Conservation (phyloP, 2,888 invertebrate genomes). For the Scaptomyza tumidula region DNA sequence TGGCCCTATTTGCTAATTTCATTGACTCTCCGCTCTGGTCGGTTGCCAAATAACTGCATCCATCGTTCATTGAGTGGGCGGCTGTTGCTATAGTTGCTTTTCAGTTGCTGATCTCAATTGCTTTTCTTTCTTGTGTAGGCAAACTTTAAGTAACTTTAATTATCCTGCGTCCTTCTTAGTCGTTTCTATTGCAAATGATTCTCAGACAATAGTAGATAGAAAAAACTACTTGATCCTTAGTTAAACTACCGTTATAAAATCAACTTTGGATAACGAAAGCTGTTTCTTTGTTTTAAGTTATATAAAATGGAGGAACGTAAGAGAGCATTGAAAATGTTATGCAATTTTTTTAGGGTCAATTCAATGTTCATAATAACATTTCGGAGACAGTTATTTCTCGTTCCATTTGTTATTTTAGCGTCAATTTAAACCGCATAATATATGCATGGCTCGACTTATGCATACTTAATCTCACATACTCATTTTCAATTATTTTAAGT, state of each 20-base stretch:
- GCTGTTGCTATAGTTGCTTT: constrained; percentile 39
- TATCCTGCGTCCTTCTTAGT: constrained; percentile 34
- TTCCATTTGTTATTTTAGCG: not conserved
- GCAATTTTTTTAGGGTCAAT: not conserved
- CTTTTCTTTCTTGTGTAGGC: not conserved
- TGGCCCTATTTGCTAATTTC: constrained; percentile 69
- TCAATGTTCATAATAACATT: not conserved
- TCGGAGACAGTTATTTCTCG: not conserved
- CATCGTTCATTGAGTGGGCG: constrained; percentile 54
- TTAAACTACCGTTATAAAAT: too few species aligned
- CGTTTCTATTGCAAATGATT: constrained; percentile 11
- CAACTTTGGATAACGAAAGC: not conserved
- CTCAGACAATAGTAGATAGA: not conserved
- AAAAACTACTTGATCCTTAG: too few species aligned
- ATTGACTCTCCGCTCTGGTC: constrained; percentile 65
- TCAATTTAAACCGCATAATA: not conserved
- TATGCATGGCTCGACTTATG: not conserved
- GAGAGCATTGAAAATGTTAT: not conserved
- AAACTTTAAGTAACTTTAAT: constrained; percentile 52
- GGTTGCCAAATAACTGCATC: constrained; percentile 51
- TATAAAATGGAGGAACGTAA: not conserved
- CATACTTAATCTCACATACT: not conserved
- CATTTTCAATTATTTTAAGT: constrained; percentile 79
- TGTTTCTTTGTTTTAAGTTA: not conserved
- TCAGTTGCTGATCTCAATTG: not conserved